Evolutionary conservation across 1,140 invertebrate species (phyloP).

Genomic region (Nephotettix cincticeps): DNA sequence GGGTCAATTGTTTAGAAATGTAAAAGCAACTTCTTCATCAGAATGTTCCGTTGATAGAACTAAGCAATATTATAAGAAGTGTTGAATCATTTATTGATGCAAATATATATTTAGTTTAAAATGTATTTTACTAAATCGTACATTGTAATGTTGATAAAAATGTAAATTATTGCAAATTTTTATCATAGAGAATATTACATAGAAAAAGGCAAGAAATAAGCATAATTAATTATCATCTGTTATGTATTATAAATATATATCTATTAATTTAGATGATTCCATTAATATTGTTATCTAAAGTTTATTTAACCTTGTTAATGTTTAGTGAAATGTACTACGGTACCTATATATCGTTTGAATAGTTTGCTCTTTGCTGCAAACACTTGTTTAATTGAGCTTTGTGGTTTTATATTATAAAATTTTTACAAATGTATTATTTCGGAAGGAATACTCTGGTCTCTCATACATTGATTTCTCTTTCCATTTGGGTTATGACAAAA

Average conservation of each 20-base stretch:
- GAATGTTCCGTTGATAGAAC: not conserved
- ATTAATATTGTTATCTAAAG: not conserved
- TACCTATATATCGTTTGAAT: too few species aligned
- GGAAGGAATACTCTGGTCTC: too few species aligned
- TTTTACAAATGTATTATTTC: too few species aligned
- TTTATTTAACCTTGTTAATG: not conserved
- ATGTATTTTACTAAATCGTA: conserved; percentile 15
- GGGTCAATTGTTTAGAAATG: conserved; percentile 11
- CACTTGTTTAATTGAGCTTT: conserved; percentile 1
- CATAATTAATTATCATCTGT: not conserved
- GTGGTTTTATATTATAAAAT: not conserved
- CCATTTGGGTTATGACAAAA: too few species aligned
- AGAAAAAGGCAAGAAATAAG: not conserved
- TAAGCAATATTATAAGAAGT: conserved; percentile 21
- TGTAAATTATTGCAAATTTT: conserved; percentile 16
- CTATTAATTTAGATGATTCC: not conserved
- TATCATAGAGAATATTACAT: conserved; percentile 18
- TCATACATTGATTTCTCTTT: too few species aligned
- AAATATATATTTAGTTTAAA: conserved; percentile 17
- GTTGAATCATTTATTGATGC: conserved; percentile 4
- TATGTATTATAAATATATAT: conserved; percentile 13
- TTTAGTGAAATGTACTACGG: too few species aligned
- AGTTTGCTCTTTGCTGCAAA: not conserved
- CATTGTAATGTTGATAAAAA: conserved; percentile 1
- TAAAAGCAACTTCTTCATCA: not conserved